These are phyloP conservation scores for Trichonephila inaurata DNA, from an alignment of 1,140 invertebrate species.

Conservation along the genomic window DNA sequence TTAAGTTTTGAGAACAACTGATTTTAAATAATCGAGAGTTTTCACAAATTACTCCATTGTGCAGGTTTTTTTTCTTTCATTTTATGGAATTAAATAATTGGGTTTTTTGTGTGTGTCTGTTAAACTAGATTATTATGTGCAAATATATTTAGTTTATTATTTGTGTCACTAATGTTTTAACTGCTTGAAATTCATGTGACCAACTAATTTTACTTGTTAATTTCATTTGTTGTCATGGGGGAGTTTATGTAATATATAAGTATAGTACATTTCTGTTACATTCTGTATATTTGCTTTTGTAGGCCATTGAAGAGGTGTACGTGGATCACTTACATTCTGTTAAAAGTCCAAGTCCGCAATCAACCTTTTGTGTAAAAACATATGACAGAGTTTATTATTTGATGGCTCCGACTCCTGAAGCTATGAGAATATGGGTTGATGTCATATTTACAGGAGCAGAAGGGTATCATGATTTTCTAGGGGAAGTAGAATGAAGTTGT, in stretches of 20 bases:
- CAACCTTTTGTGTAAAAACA: constrained; percentile 96
- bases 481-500: constrained; percentile 63
- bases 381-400: constrained; percentile 93
- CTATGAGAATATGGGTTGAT: constrained; percentile 98
- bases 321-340: constrained; percentile 88
- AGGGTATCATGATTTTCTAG: constrained; percentile 87
- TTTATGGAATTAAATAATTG: too few species aligned
- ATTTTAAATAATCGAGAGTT: too few species aligned
- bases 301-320: constrained; percentile 98
- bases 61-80: too few species aligned
- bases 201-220: too few species aligned
- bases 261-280: not conserved
- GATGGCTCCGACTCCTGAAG: constrained; percentile 95
- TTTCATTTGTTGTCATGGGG: too few species aligned
- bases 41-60: too few species aligned
- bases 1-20: too few species aligned
- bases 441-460: constrained; percentile 95
- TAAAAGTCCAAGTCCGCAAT: constrained; percentile 90
- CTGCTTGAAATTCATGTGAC: too few species aligned
- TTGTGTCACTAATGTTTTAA: too few species aligned
- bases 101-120: too few species aligned
- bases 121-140: too few species aligned
- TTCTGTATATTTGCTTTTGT: constrained; percentile 77
- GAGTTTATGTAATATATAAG: not conserved
- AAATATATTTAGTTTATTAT: too few species aligned